Percentiles rank a stretch among this genome's conserved stretches.
Evolutionary conservation across 2,113 vertebrate species (phyloP).

Genomic region (Coregonus clupeaformis): DNA sequence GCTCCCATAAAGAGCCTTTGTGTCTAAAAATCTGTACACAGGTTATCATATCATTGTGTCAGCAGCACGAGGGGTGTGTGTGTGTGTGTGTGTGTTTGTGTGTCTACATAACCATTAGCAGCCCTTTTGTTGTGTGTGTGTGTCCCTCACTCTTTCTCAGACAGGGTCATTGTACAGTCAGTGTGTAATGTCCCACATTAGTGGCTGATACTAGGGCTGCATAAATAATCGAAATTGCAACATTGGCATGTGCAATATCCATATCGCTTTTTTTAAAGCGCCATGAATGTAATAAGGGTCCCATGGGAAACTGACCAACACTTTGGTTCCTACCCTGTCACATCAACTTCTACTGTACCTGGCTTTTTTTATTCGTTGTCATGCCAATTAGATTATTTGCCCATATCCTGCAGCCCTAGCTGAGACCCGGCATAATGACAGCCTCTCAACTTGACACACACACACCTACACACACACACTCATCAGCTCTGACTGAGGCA

Average conservation of each 20-base stretch:
- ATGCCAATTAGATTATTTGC: too few relatives aligned
- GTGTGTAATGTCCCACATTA: not conserved
- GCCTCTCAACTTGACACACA: constrained; percentile 17
- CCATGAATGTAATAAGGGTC: too few relatives aligned
- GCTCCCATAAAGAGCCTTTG: constrained; percentile 54
- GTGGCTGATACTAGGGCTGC: too few relatives aligned
- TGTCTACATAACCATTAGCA: not conserved
- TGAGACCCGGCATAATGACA: constrained; percentile 31
- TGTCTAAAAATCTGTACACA: constrained; percentile 31
- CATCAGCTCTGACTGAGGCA: not conserved
- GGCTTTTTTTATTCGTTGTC: too few relatives aligned
- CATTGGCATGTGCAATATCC: too few relatives aligned
- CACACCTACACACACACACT: not conserved
- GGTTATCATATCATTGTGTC: constrained; percentile 59
- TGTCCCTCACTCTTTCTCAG: not conserved
- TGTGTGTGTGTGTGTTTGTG: too few relatives aligned
- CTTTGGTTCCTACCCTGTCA: too few relatives aligned
- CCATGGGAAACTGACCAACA: too few relatives aligned
- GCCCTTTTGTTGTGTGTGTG: not conserved
- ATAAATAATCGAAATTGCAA: too few relatives aligned
- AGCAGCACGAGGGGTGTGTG: constrained; percentile 32
- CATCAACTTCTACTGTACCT: too few relatives aligned
- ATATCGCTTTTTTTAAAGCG: too few relatives aligned
- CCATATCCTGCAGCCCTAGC: too few relatives aligned
- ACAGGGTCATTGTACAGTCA: not conserved